Conservation (phyloP, 2,113 vertebrate species). For the Istiophorus platypterus region DNA sequence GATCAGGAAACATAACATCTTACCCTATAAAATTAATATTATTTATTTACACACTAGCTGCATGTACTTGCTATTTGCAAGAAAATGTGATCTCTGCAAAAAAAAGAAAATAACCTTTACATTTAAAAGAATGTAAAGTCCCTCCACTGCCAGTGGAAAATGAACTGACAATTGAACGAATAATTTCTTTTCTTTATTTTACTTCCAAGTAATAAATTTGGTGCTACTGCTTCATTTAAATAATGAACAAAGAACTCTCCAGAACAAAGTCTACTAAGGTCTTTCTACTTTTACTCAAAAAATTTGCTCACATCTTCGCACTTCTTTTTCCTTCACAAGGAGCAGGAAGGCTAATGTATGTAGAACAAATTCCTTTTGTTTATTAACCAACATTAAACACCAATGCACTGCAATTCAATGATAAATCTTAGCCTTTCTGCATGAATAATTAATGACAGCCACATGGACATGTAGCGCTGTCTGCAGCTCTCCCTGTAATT, state of each 20-base stretch:
- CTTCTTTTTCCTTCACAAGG: background rate
- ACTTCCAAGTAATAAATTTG: background rate
- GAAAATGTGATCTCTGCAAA: background rate
- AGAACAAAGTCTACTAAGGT: background rate
- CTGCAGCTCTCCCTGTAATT: constrained; percentile 30
- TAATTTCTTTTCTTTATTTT: background rate
- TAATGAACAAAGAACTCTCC: background rate
- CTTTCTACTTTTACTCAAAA: constrained; percentile 23
- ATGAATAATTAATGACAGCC: constrained; percentile 55
- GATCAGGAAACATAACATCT: background rate
- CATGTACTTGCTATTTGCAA: background rate
- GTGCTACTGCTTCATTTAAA: constrained; percentile 3
- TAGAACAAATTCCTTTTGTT: constrained; percentile 15
- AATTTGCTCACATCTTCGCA: background rate
- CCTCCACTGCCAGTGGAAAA: background rate
- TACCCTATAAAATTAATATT: background rate
- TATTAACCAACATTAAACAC: constrained; percentile 38
- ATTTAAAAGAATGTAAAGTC: background rate
- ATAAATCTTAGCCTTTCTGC: constrained; percentile 44
- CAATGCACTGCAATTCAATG: constrained; percentile 26
- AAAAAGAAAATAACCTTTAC: background rate
- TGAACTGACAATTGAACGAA: background rate
- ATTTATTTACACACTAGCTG: background rate
- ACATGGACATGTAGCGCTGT: constrained; percentile 16
- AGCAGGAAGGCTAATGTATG: constrained; percentile 2